A percentile compares a stretch with the other conserved stretches of the same genome.
Evolutionary conservation across 2,797 vertebrate genomes (phyloP).

Genomic region (Smutsia gigantea): DNA sequence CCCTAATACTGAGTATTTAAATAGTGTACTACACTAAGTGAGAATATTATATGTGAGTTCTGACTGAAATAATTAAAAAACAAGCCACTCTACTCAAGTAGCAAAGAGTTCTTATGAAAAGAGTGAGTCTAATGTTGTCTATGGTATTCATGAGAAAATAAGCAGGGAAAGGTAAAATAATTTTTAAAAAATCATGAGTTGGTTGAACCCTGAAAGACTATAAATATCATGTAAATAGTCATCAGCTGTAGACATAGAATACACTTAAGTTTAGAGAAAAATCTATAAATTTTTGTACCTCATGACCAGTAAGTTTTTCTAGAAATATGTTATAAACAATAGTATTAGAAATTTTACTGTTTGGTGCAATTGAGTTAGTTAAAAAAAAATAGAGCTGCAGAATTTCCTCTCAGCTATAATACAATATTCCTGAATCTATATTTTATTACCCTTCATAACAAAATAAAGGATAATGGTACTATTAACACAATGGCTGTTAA

Average conservation of each 20-base stretch:
- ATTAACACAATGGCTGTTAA: slow-evolving; percentile 63
- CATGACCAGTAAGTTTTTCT: background rate
- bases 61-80: slow-evolving; percentile 3
- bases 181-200: slow-evolving; percentile 9
- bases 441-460: slow-evolving; percentile 72
- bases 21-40: background rate
- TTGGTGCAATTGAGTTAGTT: slow-evolving; percentile 17
- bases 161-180: background rate
- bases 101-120: background rate
- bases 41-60: background rate
- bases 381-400: background rate
- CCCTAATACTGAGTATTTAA: background rate
- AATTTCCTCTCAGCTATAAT: slow-evolving; percentile 37
- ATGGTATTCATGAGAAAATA: slow-evolving; percentile 2
- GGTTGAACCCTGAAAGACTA: slow-evolving; percentile 32
- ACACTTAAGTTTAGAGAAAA: slow-evolving; percentile 19
- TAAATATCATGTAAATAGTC: background rate
- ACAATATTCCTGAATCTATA: slow-evolving; percentile 61
- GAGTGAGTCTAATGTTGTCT: background rate
- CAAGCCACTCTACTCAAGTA: background rate
- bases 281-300: background rate
- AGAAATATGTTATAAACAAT: slow-evolving; percentile 52
- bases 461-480: slow-evolving; percentile 61
- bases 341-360: slow-evolving; percentile 58
- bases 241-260: background rate